Base-by-base conservation (phyloP, 2,797 vertebrate genomes). In the Tragopan temminckii region DNA sequence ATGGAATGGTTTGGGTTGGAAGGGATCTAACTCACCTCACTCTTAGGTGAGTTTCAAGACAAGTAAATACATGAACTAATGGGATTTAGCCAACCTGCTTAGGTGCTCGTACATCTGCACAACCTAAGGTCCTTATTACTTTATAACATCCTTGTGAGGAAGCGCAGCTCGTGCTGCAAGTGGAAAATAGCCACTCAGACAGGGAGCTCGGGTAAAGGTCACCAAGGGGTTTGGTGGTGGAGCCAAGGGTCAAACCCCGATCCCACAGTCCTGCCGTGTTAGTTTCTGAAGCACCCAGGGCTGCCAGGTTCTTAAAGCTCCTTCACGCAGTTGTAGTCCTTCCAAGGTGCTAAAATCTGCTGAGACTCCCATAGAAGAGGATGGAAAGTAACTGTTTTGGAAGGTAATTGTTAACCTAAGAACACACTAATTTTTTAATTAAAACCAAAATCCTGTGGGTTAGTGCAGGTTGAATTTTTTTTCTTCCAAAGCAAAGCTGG, bases 141-240 rank as follows among this genome's bases (percentile, higher is more conserved):
- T 6, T 0, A 5, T 20, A 57, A 33, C 4, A 4, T 7, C 17
- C 36, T 79, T n/a, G 50, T 2, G 43, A 70, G 35, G 38, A 35
- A 55, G 19, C 0, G 0, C 6, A 12, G 33, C 58, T 66, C 29
- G 17, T 24, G 23, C 15, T 69, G 24, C 29, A 16, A 45, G 25
- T 4, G 38, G 45, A 33, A 63, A 38, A 66, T 55, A 68, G 48
- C 12, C 18, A 5, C 55, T 33, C 0, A 0, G 11, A 24, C n/a
- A 27, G n/a, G 11, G 50, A 31, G 38, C 23, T n/a, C 36, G 24
- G 48, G 23, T 42, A 33, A 55, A 89, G 63, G 48, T 58, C 62
- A 46, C 18, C 25, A 40, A 55, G 24, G 31, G 23, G 5, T 16
- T 59, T 11, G 21, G 2, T 33, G 29, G 13, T 61, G 76, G 61